Percentiles rank a stretch among this genome's conserved stretches.
Conservation (phyloP, 2,113 vertebrate species). For the Corythoichthys intestinalis region DNA sequence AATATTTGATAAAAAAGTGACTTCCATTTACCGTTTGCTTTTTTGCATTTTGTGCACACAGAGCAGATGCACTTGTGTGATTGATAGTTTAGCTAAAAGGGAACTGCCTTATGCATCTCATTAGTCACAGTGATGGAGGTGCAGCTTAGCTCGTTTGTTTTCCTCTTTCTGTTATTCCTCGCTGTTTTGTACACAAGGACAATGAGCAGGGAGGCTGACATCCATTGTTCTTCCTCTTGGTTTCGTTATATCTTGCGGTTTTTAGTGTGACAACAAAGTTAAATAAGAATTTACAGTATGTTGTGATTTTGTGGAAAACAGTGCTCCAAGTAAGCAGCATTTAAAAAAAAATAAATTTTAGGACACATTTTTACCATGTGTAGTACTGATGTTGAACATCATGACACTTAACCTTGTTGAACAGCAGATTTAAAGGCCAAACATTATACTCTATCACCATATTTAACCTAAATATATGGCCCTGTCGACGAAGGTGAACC, state of each 20-base stretch:
- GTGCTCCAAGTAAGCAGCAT: neutral
- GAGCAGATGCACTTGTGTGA: conserved; percentile 26
- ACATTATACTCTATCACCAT: too few species aligned
- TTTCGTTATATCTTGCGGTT: neutral
- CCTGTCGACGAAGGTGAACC: too few species aligned
- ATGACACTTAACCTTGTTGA: neutral
- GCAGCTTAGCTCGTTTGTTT: conserved; percentile 1
- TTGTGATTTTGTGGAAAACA: neutral
- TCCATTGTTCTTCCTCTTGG: neutral
- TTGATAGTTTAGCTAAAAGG: conserved; percentile 15
- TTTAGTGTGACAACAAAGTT: neutral
- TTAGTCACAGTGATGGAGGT: conserved; percentile 20
- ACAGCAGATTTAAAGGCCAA: neutral
- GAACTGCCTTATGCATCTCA: conserved; percentile 19
- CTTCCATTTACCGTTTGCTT: conserved; percentile 11
- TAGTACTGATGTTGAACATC: neutral
- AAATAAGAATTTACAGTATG: neutral
- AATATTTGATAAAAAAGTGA: conserved; percentile 9
- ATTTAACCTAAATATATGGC: too few species aligned
- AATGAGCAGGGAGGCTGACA: neutral
- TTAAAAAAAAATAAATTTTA: neutral
- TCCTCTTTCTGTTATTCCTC: neutral
- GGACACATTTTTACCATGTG: neutral
- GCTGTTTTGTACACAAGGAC: neutral
- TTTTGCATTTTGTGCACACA: conserved; percentile 13